Percentiles rank a stretch among this genome's conserved stretches.
These are phyloP conservation scores for Ophion ellenae DNA, from an alignment of 2,888 invertebrate species.

Conservation along the genomic window DNA sequence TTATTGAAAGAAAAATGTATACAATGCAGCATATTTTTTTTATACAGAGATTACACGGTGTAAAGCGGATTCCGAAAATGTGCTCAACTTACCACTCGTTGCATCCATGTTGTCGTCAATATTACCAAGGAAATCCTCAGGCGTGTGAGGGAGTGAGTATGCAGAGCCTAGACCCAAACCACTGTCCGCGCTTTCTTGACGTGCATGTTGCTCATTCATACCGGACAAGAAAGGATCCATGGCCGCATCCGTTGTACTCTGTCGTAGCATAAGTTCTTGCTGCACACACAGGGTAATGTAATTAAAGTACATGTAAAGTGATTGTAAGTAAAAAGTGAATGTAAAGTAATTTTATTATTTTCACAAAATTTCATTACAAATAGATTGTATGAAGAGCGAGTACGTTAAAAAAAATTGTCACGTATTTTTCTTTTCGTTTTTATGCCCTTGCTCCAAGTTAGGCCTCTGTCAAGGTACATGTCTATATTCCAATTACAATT, in stretches of 20 bases:
- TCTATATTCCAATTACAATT: too few species aligned
- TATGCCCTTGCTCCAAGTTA: too few species aligned
- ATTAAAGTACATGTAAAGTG: constrained; percentile 1
- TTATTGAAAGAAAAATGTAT: too few species aligned
- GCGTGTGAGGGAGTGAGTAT: constrained; percentile 96
- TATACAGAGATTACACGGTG: background rate
- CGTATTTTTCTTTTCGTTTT: too few species aligned
- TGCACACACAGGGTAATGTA: constrained; percentile 74
- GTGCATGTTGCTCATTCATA: constrained; percentile 92
- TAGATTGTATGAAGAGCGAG: too few species aligned
- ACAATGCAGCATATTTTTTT: background rate
- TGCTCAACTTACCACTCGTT: constrained; percentile 86
- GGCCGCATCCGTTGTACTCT: constrained; percentile 87
- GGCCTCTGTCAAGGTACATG: too few species aligned
- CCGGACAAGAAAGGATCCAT: constrained; percentile 93
- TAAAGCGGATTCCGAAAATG: constrained; percentile 8
- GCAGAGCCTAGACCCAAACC: constrained; percentile 95
- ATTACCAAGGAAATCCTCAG: constrained; percentile 95
- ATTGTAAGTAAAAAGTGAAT: too few species aligned
- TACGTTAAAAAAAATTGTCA: too few species aligned
- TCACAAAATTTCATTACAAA: too few species aligned
- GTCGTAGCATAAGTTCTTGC: constrained; percentile 91
- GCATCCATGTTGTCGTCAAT: constrained; percentile 97
- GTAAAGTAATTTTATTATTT: background rate
- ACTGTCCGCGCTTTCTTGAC: constrained; percentile 97